Conservation (phyloP, 2,113 vertebrate species). For the Phainopepla nitens region DNA sequence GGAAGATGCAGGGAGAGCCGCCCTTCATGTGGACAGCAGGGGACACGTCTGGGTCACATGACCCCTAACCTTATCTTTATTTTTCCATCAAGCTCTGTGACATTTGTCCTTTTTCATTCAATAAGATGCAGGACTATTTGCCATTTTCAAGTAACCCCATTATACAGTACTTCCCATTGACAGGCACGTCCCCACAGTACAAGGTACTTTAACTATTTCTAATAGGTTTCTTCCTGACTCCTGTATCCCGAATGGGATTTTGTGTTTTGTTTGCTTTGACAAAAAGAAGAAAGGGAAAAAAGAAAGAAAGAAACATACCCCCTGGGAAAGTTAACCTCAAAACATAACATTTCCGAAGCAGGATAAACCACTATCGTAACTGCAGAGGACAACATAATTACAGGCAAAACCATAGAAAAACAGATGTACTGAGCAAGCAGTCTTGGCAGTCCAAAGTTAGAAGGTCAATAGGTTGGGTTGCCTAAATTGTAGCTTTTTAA, state of each 20-base stretch:
- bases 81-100: slow-evolving; percentile 61
- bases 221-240: slow-evolving; percentile 51
- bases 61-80: slow-evolving; percentile 69
- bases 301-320: slow-evolving; percentile 55
- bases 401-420: slow-evolving; percentile 49
- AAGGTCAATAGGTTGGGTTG: slow-evolving; percentile 61
- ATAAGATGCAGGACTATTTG: slow-evolving; percentile 60
- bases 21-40: slow-evolving; percentile 67
- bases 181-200: neutral
- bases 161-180: slow-evolving; percentile 56
- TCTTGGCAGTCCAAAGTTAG: slow-evolving; percentile 59
- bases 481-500: slow-evolving; percentile 46
- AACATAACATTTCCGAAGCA: slow-evolving; percentile 54
- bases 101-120: slow-evolving; percentile 67
- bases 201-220: slow-evolving; percentile 62
- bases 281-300: slow-evolving; percentile 48
- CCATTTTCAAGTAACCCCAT: slow-evolving; percentile 57
- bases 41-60: slow-evolving; percentile 50
- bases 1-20: slow-evolving; percentile 32
- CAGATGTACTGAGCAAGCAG: slow-evolving; percentile 52
- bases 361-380: slow-evolving; percentile 32
- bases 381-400: slow-evolving; percentile 66
- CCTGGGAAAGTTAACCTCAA: slow-evolving; percentile 53
- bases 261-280: slow-evolving; percentile 58
- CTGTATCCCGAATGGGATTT: slow-evolving; percentile 37